Evolutionary conservation across 2,888 invertebrate genomes (phyloP).

Genomic region (Xylota segnis): DNA sequence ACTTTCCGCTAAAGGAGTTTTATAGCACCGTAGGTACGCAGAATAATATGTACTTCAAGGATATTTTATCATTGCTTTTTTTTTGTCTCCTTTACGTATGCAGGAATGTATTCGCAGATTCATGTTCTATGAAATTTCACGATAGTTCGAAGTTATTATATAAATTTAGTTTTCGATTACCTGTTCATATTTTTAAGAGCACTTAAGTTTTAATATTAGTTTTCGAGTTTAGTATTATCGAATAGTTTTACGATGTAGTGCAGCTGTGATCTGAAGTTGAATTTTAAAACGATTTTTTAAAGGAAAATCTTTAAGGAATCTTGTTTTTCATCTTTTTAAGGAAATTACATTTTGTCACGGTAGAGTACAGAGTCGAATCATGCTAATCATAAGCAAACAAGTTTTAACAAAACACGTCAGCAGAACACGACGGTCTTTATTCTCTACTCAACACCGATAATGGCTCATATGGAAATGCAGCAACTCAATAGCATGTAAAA

Average conservation of each 20-base stretch:
- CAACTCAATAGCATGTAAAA: too few species aligned
- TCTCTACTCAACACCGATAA: too few species aligned
- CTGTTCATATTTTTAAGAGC: conserved; percentile 27
- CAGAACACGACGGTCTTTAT: too few species aligned
- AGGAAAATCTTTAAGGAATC: too few species aligned
- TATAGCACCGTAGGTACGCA: conserved; percentile 43
- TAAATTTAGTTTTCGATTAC: conserved; percentile 19
- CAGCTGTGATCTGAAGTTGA: not conserved
- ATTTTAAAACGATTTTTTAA: too few species aligned
- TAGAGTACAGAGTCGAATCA: too few species aligned
- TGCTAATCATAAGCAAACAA: too few species aligned
- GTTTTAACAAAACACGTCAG: too few species aligned
- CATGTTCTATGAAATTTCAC: conserved; percentile 8
- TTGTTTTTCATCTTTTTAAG: not conserved
- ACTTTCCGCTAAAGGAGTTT: conserved; percentile 44
- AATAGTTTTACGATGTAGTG: not conserved
- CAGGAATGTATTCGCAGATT: not conserved
- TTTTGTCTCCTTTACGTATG: not conserved
- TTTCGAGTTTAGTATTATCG: conserved; percentile 1
- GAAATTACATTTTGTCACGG: not conserved
- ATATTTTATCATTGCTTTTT: conserved; percentile 10
- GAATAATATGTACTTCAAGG: conserved; percentile 34
- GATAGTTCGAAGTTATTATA: conserved; percentile 12
- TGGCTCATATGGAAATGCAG: too few species aligned
- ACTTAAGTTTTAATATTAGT: conserved; percentile 41